These are phyloP conservation scores for Hypena proboscidalis DNA, from an alignment of 2,888 invertebrate genomes.

Conservation along the genomic window DNA sequence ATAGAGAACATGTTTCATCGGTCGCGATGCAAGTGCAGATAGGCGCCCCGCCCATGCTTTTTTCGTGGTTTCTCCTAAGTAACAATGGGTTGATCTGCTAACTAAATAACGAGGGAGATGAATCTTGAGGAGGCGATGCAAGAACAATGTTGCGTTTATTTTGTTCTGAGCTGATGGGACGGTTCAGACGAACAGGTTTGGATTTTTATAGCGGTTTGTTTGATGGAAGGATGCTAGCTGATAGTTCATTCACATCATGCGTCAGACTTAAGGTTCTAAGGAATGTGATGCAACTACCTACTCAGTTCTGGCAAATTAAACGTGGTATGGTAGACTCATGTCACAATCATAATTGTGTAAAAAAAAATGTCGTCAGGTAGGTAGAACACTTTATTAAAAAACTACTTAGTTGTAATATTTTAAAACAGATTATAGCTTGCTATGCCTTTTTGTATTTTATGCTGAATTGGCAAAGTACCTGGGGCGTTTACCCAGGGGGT, in stretches of 20 bases:
- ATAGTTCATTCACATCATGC: conserved; percentile 12
- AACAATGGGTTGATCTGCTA: conserved; percentile 84
- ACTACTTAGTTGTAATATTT: too few relatives aligned
- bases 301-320: too few relatives aligned
- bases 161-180: conserved; percentile 52
- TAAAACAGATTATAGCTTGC: too few relatives aligned
- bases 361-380: too few relatives aligned
- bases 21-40: conserved; percentile 71
- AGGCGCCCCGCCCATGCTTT: conserved; percentile 81
- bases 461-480: too few relatives aligned
- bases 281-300: background rate
- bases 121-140: conserved; percentile 65
- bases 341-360: too few relatives aligned
- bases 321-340: too few relatives aligned
- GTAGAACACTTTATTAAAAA: too few relatives aligned
- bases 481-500: too few relatives aligned
- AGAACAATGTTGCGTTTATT: conserved; percentile 65
- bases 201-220: conserved; percentile 47
- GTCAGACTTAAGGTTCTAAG: background rate
- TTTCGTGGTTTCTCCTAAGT: conserved; percentile 81
- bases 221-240: conserved; percentile 31
- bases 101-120: conserved; percentile 81
- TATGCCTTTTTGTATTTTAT: too few relatives aligned
- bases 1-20: conserved; percentile 80
- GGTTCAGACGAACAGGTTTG: conserved; percentile 39